phyloP scores from a whole-genome alignment of 1,140 invertebrate species.

The Chrysomallon squamiferum region DNA sequence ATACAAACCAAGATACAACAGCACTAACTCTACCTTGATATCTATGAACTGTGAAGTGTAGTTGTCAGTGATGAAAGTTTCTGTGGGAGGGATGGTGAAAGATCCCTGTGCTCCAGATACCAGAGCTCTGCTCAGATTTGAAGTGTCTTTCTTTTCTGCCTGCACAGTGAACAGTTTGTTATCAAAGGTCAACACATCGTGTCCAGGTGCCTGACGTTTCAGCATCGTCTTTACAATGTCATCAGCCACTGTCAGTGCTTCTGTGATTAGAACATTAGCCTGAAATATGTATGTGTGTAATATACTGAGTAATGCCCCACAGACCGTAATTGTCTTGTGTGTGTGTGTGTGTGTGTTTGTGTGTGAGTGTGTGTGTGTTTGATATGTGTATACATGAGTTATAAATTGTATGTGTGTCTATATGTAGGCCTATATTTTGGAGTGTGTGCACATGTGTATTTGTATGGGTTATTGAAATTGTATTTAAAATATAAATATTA shows the following conservation, averaged over 20 bases:
- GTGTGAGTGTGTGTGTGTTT: no score
- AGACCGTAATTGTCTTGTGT: no score
- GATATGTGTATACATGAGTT: no score
- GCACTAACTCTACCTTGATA: constrained; percentile 39
- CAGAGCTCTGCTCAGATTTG: constrained; percentile 29
- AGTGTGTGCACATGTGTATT: no score
- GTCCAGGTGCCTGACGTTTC: constrained; percentile 34
- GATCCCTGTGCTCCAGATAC: constrained; percentile 20
- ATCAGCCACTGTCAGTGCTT: constrained; percentile 33
- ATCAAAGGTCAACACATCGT: constrained; percentile 25
- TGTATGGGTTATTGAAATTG: no score
- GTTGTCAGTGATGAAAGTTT: constrained; percentile 14
- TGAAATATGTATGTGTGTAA: no score
- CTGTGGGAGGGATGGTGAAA: constrained; percentile 33
- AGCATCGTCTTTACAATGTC: constrained; percentile 34
- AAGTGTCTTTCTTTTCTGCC: constrained; percentile 25
- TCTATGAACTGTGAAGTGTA: constrained; percentile 28
- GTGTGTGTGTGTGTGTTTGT: no score
- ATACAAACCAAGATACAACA: no score
- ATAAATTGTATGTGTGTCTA: no score
- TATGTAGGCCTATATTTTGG: no score
- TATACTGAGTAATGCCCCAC: no score
- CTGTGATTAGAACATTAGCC: constrained; percentile 29
- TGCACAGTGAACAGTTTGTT: constrained; percentile 33
- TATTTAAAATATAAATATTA: no score